Base-by-base conservation (phyloP, 2,113 vertebrate species). In the Argyrosomus japonicus region DNA sequence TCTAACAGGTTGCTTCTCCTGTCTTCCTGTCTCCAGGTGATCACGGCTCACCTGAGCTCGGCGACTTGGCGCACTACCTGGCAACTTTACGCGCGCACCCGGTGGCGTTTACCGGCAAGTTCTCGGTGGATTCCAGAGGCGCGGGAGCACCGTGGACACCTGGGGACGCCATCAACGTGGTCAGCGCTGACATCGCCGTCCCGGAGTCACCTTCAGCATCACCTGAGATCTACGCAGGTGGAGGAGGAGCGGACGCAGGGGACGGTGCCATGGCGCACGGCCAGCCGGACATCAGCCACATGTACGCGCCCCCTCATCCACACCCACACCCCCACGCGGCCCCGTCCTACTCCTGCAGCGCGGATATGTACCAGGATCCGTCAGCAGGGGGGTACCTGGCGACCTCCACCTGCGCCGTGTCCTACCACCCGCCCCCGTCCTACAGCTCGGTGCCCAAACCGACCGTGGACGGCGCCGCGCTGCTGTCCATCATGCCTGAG, bases 51-150 rank as follows among this genome's bases (percentile, higher is more conserved):
- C 64, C 84, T 79, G 88, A 80, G 75, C 80, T 85, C 13, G 83
- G 82, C 2, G 73, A 91, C 86, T 94, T 96, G 90, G 92, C 95
- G 14, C 95, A 95, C 4, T 89, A 87, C 57, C 93, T 93, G 62
- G 90, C 93, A 27, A 88, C 95, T 79, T 90, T 92, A 77, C 94
- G 96, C 90, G 94, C 94, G 73, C 95, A 96, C 85, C 94, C 96
- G n/a, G 94, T 97, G 88, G 94, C 96, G 80, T 97, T 97, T 87
- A 96, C 96, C 89, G 97, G 97, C 71, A 97, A 95, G 86, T 97
- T 98, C 87, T 98, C 97, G 76, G 96, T 97, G 81, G 97, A 97
- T 54, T 96, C 96, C 27, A 94, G 96, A 84, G 95, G 94, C 74
- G 91, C 95, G 1, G 95, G 95, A 2, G 76, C 80, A 61, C 94